Evolutionary conservation across 2,888 invertebrate genomes (phyloP), one percentile per base, ranked within the genome.

Genomic region (Choreutis nemorana): DNA sequence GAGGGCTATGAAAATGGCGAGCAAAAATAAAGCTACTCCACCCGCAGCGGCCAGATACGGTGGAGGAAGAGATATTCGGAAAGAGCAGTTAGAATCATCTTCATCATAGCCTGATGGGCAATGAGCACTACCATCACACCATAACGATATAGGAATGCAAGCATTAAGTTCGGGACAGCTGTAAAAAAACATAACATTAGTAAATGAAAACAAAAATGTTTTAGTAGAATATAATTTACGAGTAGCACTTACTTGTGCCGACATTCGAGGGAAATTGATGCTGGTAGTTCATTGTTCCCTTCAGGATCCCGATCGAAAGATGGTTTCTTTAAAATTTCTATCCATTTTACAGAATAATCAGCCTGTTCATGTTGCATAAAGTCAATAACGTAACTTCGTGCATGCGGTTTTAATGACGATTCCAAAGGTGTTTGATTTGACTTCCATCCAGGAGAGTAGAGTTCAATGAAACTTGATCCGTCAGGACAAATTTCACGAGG

Each of bases 41-140:
- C 82, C 85, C 3, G 82, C 83, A 3, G 85, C 80, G 3, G 83
- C 82, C n/a, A 87, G 78, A 50, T 86, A 87, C 6, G 86, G 81
- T 23, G 86, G 73, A 3, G 88, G 86, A 26, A 88, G 70, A 9
- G 85, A 84, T 45, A 86, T 83, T 33, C 84, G 83, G 40, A 87
- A 85, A 13, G 87, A 85, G 56, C 90, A 90, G 50, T 89, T 89
- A 1, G 83, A 81, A 47, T 89, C 89, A 40, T 87, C 87, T 66
- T 91, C 90, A 55, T 91, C 91, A 59, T 84, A 89, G 2, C 91
- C 90, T 3, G 90, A 89, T 8, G 90, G 91, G 53, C 91, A 91
- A 50, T 91, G 90, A 2, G 83, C 73, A 23, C 86, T 81, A 1
- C 90, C 90, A 54, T 91, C 91, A 59, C 91, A 91, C 90, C 91